Evolutionary conservation across 2,888 invertebrate species (phyloP).

Genomic region (Catotricha subobsoleta): DNA sequence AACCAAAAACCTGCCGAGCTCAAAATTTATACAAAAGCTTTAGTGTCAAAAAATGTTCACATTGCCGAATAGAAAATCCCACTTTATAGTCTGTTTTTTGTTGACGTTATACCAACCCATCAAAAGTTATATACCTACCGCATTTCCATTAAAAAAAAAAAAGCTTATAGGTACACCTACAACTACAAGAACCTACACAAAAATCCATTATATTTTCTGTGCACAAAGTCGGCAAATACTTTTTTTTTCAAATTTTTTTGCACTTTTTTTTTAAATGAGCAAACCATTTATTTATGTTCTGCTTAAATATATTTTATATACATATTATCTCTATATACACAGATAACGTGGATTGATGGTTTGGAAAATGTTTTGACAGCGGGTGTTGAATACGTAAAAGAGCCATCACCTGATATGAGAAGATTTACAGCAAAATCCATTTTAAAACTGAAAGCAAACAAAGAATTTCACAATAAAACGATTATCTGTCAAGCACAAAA

Average conservation of each 20-base stretch:
- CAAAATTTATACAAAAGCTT: no score
- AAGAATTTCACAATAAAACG: slow-evolving; percentile 76
- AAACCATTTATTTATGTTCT: no score
- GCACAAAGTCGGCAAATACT: background rate
- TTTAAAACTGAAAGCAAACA: slow-evolving; percentile 65
- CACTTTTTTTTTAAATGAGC: no score
- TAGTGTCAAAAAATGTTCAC: no score
- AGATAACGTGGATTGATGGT: slow-evolving; percentile 89
- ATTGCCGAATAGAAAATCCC: no score
- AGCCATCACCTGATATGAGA: slow-evolving; percentile 54
- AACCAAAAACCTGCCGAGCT: no score
- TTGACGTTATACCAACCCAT: no score
- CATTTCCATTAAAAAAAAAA: no score
- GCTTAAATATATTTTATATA: background rate
- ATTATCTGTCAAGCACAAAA: slow-evolving; percentile 88
- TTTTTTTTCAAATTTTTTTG: background rate
- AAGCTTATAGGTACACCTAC: no score
- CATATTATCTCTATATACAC: slow-evolving; percentile 14
- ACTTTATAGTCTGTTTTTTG: no score
- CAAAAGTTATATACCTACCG: no score
- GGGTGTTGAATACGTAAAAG: slow-evolving; percentile 59
- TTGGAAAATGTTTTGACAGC: slow-evolving; percentile 65
- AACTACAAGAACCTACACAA: background rate
- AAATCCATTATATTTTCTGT: slow-evolving; percentile 1
- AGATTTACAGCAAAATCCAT: slow-evolving; percentile 71